A percentile compares a stretch with the other conserved stretches of the same genome.
Evolutionary conservation across 2,888 invertebrate genomes (phyloP).

Genomic region (Glyphotaelius pellucidus): DNA sequence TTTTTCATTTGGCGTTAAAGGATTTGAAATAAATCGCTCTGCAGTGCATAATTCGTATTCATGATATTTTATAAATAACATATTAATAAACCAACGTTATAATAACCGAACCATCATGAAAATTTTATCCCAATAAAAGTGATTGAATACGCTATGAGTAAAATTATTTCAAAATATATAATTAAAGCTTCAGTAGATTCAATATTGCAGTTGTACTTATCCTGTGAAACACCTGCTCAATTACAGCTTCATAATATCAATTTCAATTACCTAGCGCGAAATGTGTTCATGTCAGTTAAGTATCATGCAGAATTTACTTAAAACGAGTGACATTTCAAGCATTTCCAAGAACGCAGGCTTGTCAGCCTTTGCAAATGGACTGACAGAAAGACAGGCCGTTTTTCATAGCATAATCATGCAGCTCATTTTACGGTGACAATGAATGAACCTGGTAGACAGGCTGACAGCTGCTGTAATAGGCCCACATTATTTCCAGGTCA

Average conservation of each 20-base stretch:
- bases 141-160: not conserved
- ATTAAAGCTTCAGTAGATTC: not conserved
- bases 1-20: not conserved
- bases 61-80: not conserved
- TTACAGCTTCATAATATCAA: not conserved
- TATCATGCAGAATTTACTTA: not conserved
- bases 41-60: not conserved
- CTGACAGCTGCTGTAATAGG: not conserved
- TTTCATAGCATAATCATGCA: not conserved
- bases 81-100: not conserved
- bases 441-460: not conserved
- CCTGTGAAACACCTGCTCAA: not conserved
- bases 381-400: not conserved
- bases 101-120: not conserved
- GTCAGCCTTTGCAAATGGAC: not conserved
- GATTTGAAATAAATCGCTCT: not conserved
- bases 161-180: not conserved
- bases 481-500: not conserved
- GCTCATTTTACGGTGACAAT: conserved; percentile 1
- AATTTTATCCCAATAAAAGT: not conserved
- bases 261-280: not conserved
- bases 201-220: not conserved
- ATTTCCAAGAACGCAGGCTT: not conserved
- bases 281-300: not conserved
- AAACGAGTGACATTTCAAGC: not conserved